These are phyloP conservation scores for Pholis gunnellus DNA, from an alignment of 2,113 vertebrate genomes.

Conservation along the genomic window DNA sequence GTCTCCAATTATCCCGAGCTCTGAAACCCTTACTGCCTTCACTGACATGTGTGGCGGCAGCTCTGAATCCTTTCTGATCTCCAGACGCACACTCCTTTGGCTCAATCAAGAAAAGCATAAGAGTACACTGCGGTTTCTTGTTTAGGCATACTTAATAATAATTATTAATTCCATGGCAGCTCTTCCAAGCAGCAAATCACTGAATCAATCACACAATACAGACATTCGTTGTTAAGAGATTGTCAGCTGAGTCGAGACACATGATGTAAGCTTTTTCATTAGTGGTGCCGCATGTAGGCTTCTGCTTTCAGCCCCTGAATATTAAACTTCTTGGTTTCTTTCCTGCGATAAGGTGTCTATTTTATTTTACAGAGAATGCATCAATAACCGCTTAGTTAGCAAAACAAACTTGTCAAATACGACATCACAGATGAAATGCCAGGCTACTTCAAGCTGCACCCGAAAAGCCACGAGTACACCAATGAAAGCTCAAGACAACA, in stretches of 20 bases:
- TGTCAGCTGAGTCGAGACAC: background rate
- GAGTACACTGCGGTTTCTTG: background rate
- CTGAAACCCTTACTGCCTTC: conserved; percentile 28
- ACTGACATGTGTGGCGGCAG: conserved; percentile 14
- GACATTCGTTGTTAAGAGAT: background rate
- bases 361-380: background rate
- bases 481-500: background rate
- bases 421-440: background rate
- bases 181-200: background rate
- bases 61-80: conserved; percentile 15
- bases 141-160: background rate
- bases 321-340: background rate
- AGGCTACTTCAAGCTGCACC: background rate
- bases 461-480: background rate
- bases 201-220: background rate
- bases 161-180: background rate
- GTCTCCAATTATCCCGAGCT: conserved; percentile 55
- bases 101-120: background rate
- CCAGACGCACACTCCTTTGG: background rate
- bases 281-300: background rate
- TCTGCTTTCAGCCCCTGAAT: background rate
- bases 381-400: background rate
- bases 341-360: background rate
- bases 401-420: background rate
- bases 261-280: background rate